Evolutionary conservation across 2,113 vertebrate species (phyloP), one percentile per base, ranked within the genome.

Genomic region (Dipodomys stephensi): DNA sequence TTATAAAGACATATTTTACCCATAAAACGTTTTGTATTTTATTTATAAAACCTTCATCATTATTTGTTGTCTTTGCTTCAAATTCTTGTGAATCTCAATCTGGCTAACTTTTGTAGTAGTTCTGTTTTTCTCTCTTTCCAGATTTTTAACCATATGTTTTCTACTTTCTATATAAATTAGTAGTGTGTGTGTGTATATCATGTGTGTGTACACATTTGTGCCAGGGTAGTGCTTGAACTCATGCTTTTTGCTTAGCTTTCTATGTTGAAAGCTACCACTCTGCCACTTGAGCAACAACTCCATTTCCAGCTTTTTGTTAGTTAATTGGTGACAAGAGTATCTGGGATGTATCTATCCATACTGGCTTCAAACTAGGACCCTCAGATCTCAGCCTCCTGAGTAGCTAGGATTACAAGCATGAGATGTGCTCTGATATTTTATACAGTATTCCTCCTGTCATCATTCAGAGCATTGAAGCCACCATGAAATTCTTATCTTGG

Each of bases 401-500:
- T 49, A 49, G 49, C 49, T 12, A 11, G 49, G 49, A 49, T 49
- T 49, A 12, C 49, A 49, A 49, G 49, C 49, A 49, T 49, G 49
- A 49, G 10, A 49, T 2, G 8, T 49, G 49, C 49, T 49, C 49
- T 86, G 49, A 67, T 18, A 8, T 87, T 80, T 92, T 92, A 69
- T 28, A 7, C 7, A 27, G 5, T 23, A 39, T 90, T 88, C 95
- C 28, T 93, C n/a, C 73, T 92, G 32, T 90, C 4, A 83, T 67
- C 46, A 89, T 22, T 44, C 19, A 88, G 15, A 65, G 60, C 68
- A 71, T 7, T 67, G 30, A 11, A 93, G 6, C 23, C 49, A 60
- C 44, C 20, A 72, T 30, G 71, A n/a, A 12, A 95, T 95, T 27
- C 8, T 76, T 88, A 49, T 62, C 78, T 78, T 91, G 83, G 83